Evolutionary conservation across 2,888 invertebrate species (phyloP), one percentile per base, ranked within the genome.

Genomic region (Rutpela maculata): DNA sequence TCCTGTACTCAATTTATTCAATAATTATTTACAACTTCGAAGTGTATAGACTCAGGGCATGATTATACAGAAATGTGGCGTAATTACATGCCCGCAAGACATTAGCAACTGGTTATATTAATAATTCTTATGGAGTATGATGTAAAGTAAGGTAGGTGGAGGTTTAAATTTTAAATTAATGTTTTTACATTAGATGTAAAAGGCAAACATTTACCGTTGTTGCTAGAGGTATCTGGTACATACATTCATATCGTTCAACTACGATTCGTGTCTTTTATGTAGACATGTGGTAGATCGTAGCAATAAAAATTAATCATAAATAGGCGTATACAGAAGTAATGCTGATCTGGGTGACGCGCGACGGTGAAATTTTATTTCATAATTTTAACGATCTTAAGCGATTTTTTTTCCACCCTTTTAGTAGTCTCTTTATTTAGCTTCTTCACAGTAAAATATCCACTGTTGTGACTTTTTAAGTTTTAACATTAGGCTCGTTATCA

Each of bases 121-220:
- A n/a, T 15, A 50, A n/a, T 12, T 43, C 12, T 12, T 43, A 59
- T 19, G 3, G 7, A 19, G 15, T 22, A 43, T 43, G 17, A 60
- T 38, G 43, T 19, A 35, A 60, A 50, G 43, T 7, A 12, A 18
- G 15, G 17, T 10, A 60, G 19, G 57, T n/a, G 18, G 26, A 9
- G n/a, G 55, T 22, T 55, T 56, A 56, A 68, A 50, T 19, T 1
- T 18, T 15, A 19, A 70, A 59, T 22, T 43, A 26, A 38, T 35
- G 22, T 65, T 65, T 70, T 70, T 60, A 19, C 43, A 43, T 59
- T 38, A 43, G 31, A 70, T 60, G 70, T 70, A 70, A 70, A 70
- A 70, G 70, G 70, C 60, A 56, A 38, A 43, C 43, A 17, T 50
- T 43, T 70, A 70, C 60, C 60, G 59, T 60, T 59, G 43, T 59